phyloP scores from a whole-genome alignment of 2,797 vertebrate genomes.

The Sebastiscus albofasciatus region DNA sequence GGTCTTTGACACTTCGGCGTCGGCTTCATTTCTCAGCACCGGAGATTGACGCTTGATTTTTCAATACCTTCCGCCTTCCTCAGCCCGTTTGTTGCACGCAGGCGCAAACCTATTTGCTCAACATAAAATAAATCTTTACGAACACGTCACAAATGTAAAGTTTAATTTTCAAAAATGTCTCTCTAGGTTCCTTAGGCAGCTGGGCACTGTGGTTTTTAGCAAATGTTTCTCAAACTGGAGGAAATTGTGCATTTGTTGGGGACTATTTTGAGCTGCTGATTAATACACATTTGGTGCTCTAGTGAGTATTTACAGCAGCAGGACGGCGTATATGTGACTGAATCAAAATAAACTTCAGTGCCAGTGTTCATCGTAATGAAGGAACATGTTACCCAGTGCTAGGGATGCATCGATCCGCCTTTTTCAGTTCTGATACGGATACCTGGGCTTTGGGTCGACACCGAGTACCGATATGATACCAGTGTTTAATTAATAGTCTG shows the following conservation, averaged over 20 bases:
- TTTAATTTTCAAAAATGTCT: background rate
- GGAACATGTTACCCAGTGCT: background rate
- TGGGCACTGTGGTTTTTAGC: background rate
- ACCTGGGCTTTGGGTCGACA: too few species aligned
- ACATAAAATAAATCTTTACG: background rate
- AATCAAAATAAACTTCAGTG: background rate
- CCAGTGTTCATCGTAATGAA: background rate
- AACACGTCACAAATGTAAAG: background rate
- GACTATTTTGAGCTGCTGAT: conserved; percentile 6
- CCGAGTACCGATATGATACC: accelerated
- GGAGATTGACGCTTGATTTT: too few species aligned
- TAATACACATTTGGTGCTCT: background rate
- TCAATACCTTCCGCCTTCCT: background rate
- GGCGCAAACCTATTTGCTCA: background rate
- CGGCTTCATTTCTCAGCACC: too few species aligned
- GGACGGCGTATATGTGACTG: background rate
- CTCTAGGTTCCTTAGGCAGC: background rate
- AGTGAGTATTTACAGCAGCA: background rate
- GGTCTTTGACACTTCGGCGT: too few species aligned
- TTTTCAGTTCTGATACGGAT: too few species aligned
- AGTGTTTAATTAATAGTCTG: too few species aligned
- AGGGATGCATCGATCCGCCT: too few species aligned
- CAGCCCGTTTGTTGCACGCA: background rate
- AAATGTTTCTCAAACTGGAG: background rate
- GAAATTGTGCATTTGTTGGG: background rate